Conservation (phyloP, 92 coral and sea anemone genomes). For the Pocillopora grandis region DNA sequence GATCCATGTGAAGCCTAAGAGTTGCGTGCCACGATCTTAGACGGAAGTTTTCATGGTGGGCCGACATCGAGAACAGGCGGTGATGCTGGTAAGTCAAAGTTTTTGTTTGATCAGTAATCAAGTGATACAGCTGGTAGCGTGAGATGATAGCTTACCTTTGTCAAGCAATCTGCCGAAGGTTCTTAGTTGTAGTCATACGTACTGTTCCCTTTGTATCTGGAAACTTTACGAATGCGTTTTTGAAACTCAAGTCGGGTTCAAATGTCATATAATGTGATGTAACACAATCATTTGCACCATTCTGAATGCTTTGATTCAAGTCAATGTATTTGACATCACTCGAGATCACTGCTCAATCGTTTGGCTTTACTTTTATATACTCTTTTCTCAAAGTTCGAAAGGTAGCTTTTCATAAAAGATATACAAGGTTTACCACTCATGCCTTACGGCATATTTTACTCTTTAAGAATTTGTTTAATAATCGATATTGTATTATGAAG, state of each 20-base stretch:
- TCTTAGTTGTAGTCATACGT: background rate
- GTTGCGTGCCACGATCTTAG: constrained; percentile 12
- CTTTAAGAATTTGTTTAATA: no score
- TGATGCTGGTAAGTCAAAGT: constrained; percentile 32
- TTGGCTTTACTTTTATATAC: no score
- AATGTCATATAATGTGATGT: constrained; percentile 20
- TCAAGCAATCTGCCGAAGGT: background rate
- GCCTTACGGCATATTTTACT: no score
- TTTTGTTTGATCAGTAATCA: background rate
- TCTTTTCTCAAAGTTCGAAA: no score
- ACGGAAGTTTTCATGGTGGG: constrained; percentile 42
- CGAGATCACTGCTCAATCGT: background rate
- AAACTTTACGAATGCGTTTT: background rate
- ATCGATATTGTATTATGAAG: no score
- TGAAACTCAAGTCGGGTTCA: constrained; percentile 12
- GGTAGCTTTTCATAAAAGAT: no score
- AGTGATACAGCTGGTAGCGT: constrained; percentile 18
- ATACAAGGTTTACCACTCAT: no score
- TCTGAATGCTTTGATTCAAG: constrained; percentile 7
- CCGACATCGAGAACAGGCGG: constrained; percentile 38
- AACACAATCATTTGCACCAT: background rate
- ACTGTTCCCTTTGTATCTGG: background rate
- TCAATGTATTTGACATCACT: background rate
- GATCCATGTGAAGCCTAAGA: constrained; percentile 29
- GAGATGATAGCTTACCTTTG: background rate